These are phyloP conservation scores for Selene dorsalis DNA, from an alignment of 2,797 vertebrate genomes.

Conservation along the genomic window DNA sequence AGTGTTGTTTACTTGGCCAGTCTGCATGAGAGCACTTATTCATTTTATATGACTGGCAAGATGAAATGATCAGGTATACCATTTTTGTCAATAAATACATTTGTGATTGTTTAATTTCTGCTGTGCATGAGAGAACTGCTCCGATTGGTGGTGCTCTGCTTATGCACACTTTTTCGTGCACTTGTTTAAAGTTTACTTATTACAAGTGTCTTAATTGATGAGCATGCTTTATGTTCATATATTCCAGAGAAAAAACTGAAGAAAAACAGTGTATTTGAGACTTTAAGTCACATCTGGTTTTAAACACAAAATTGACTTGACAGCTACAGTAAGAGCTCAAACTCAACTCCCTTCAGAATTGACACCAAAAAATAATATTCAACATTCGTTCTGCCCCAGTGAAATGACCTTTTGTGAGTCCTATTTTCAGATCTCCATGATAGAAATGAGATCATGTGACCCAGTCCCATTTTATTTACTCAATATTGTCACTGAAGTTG, in stretches of 20 bases:
- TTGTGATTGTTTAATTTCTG: conserved; percentile 6
- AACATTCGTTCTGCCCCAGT: neutral
- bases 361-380: conserved; percentile 4
- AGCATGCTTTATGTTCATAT: neutral
- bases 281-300: neutral
- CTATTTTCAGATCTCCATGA: neutral
- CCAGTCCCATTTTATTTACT: neutral
- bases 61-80: neutral
- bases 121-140: neutral
- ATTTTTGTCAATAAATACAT: neutral
- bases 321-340: neutral
- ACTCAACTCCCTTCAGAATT: neutral
- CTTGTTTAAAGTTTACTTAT: conserved; percentile 4
- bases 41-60: neutral
- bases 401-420: too few relatives aligned
- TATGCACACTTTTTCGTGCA: conserved; percentile 5
- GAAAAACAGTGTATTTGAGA: neutral
- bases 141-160: neutral
- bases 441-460: neutral
- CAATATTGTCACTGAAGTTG: neutral
- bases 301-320: neutral
- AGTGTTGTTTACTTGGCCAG: neutral
- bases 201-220: neutral
- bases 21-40: conserved; percentile 11
- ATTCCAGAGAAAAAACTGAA: neutral